phyloP scores from a whole-genome alignment of 2,113 vertebrate genomes.

The Psilopogon haemacephalus region DNA sequence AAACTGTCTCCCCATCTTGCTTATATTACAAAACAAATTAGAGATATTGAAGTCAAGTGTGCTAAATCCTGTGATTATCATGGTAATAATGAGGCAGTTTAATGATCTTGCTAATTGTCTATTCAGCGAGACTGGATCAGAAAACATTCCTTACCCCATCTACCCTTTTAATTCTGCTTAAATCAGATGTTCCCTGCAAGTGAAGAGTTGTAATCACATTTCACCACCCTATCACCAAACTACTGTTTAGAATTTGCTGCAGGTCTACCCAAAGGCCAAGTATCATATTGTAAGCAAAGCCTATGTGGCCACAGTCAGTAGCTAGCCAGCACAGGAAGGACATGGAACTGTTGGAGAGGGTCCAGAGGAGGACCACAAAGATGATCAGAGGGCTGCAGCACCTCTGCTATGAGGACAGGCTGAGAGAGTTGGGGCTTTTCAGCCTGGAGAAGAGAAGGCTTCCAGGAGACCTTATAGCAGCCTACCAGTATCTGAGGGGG shows the following conservation, averaged over 20 bases:
- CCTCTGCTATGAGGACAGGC: too few relatives aligned
- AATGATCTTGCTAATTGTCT: constrained; percentile 63
- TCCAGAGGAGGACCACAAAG: too few relatives aligned
- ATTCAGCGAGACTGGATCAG: constrained; percentile 21
- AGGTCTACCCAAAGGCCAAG: constrained; percentile 36
- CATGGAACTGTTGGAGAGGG: too few relatives aligned
- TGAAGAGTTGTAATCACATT: not conserved
- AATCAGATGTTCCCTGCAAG: constrained; percentile 10
- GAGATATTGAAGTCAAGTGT: constrained; percentile 48
- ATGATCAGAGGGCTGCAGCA: too few relatives aligned
- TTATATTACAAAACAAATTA: constrained; percentile 59
- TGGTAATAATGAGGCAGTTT: constrained; percentile 64
- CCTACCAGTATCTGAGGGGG: too few relatives aligned
- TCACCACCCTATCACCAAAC: not conserved
- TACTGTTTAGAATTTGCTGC: constrained; percentile 7
- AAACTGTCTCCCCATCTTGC: constrained; percentile 2
- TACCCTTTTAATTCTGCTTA: constrained; percentile 34
- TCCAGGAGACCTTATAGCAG: too few relatives aligned
- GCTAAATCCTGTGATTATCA: constrained; percentile 65
- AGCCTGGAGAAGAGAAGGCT: too few relatives aligned
- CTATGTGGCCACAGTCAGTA: not conserved
- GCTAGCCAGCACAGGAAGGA: too few relatives aligned
- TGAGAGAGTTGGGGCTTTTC: too few relatives aligned
- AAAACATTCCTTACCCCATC: constrained; percentile 32
- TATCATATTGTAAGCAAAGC: not conserved